These are phyloP conservation scores for Montipora foliosa DNA, from an alignment of 64 coral and sea anemone species.

Conservation along the genomic window DNA sequence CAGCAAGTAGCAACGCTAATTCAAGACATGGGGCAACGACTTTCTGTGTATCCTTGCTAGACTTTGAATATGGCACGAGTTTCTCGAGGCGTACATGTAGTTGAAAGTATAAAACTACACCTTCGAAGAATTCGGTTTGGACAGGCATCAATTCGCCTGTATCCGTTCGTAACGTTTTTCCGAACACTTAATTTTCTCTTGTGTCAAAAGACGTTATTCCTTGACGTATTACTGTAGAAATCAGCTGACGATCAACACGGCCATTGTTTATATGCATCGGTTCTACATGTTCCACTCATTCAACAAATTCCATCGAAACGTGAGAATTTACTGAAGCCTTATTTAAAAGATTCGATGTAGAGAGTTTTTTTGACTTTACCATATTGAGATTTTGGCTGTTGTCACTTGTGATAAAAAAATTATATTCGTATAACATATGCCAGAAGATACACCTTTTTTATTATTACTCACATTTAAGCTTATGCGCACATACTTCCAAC, in stretches of 20 bases:
- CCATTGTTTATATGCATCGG: constrained; percentile 99
- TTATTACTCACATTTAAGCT: too few species aligned
- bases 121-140: not conserved
- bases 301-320: constrained; percentile 93
- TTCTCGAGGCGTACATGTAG: not conserved
- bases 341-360: too few species aligned
- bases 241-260: constrained; percentile 99
- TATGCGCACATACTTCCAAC: too few species aligned
- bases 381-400: too few species aligned
- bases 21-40: constrained; percentile 99
- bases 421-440: too few species aligned
- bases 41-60: constrained; percentile 94
- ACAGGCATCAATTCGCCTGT: not conserved
- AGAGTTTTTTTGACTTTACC: too few species aligned
- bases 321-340: constrained; percentile 49
- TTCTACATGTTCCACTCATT: constrained; percentile 99
- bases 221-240: constrained; percentile 73
- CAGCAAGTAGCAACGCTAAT: constrained; percentile 98
- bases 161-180: not conserved
- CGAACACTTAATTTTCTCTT: not conserved
- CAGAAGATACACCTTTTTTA: too few species aligned
- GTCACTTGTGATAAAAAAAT: too few species aligned
- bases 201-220: constrained; percentile 20
- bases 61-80: not conserved
- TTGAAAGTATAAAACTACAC: not conserved